phyloP scores from a whole-genome alignment of 92 coral and sea anemone genomes.

The Scolanthus callimorphus region DNA sequence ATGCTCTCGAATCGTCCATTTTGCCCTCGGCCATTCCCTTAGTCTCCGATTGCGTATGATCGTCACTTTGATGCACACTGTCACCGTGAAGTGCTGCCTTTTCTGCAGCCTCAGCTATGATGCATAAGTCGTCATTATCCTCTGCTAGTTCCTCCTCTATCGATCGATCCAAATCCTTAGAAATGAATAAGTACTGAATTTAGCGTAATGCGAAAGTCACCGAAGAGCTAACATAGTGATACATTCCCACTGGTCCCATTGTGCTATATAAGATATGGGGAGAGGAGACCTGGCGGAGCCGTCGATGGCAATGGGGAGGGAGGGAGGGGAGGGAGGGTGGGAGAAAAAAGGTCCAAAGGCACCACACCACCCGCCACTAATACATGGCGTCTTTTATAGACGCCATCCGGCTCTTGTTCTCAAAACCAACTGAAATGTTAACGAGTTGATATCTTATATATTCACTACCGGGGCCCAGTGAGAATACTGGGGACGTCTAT shows the following conservation, averaged over 20 bases:
- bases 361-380: neutral
- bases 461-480: too few species aligned
- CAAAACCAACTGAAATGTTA: too few species aligned
- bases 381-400: too few species aligned
- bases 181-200: neutral
- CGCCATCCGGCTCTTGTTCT: too few species aligned
- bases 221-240: too few species aligned
- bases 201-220: neutral
- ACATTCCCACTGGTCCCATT: too few species aligned
- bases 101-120: constrained; percentile 19
- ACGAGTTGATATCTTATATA: too few species aligned
- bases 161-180: neutral
- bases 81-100: neutral
- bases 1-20: too few species aligned
- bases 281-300: neutral
- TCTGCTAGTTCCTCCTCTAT: constrained; percentile 7
- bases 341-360: neutral
- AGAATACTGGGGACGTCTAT: too few species aligned
- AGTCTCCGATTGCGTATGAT: too few species aligned
- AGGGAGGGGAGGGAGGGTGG: neutral
- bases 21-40: too few species aligned
- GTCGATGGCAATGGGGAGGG: neutral
- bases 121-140: constrained; percentile 11
- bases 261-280: neutral
- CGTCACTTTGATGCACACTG: neutral